Evolutionary conservation across 2,113 vertebrate genomes (phyloP), one percentile per base, ranked within the genome.

Genomic region (Fregata magnificens): DNA sequence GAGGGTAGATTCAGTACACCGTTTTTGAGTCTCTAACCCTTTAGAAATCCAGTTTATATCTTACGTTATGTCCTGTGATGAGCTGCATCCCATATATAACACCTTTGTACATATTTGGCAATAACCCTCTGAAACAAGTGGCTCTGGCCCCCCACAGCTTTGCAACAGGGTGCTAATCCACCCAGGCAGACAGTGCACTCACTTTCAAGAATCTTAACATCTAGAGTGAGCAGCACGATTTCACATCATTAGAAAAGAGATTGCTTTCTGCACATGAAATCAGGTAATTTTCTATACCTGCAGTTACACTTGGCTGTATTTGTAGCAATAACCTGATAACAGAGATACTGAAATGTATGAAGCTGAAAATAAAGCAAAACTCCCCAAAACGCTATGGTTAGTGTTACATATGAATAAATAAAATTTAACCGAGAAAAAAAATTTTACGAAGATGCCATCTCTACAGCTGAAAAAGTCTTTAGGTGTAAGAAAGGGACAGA

Each of bases 71-170:
- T 47, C 29, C 36, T 66, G 7, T 32, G 47, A 66, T 31, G 10
- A 85, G 74, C 55, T 62, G 20, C 17, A 29, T 71, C 16, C 45
- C 8, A 7, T 74, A 18, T 17, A 6, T 16, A 91, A 66, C 53
- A 34, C 1, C 10, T 74, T 76, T 67, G 13, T 63, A 5, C 14
- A 34, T 13, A 18, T 62, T 86, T 71, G 38, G 44, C 31, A 86
- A 50, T 34, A 88, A 65, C 2, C 2, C 3, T 66, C 40, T 53
- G 38, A 78, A 93, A 58, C 12, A 74, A 70, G n/a, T 11, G 7
- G 5, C 13, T 92, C 11, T 69, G 52, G 2, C 29, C 7, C 3
- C 0, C 26, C 0, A 0, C 1, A 0, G 53, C 44, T 94, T 92
- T 85, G 34, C 67, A 49, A 38, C 1, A 5, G 32, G 56, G 47